A percentile compares a stretch with the other conserved stretches of the same genome.
phyloP scores from a whole-genome alignment of 2,797 vertebrate genomes.

The Xenops minutus region DNA sequence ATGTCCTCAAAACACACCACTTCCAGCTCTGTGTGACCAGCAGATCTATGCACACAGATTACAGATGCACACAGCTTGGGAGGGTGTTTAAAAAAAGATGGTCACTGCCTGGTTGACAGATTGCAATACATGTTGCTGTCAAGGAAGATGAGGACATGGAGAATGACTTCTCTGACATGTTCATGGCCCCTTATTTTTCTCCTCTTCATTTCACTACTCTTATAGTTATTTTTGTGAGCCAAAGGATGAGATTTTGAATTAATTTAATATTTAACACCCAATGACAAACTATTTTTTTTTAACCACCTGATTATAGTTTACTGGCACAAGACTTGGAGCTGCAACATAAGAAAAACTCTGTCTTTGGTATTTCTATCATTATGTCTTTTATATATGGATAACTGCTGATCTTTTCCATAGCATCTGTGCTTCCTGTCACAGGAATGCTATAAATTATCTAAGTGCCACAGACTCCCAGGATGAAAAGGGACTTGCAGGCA shows the following conservation, averaged over 20 bases:
- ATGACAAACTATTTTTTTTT: not conserved
- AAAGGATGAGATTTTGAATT: slow-evolving; percentile 1
- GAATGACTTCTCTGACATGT: slow-evolving; percentile 23
- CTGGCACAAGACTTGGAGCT: slow-evolving; percentile 36
- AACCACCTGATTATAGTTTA: slow-evolving; percentile 29
- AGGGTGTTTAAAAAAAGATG: not conserved
- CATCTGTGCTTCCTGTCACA: slow-evolving; percentile 27
- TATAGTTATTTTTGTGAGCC: not conserved
- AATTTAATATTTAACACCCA: not conserved
- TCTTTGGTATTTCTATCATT: slow-evolving; percentile 49
- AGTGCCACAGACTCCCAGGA: slow-evolving; percentile 37
- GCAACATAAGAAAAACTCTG: slow-evolving; percentile 33
- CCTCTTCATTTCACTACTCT: not conserved
- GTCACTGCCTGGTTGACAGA: slow-evolving; percentile 10
- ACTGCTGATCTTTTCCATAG: slow-evolving; percentile 44
- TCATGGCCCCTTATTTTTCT: slow-evolving; percentile 41
- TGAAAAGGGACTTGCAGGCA: slow-evolving; percentile 37
- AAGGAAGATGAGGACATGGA: not conserved
- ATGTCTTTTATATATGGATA: slow-evolving; percentile 33
- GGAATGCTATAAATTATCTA: slow-evolving; percentile 25
- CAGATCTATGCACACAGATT: not conserved
- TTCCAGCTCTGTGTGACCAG: not conserved
- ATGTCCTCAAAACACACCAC: not conserved
- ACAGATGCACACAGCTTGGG: not conserved
- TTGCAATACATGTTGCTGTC: slow-evolving; percentile 28